Conservation (phyloP, 2,113 vertebrate species). For the Smithornis capensis region DNA sequence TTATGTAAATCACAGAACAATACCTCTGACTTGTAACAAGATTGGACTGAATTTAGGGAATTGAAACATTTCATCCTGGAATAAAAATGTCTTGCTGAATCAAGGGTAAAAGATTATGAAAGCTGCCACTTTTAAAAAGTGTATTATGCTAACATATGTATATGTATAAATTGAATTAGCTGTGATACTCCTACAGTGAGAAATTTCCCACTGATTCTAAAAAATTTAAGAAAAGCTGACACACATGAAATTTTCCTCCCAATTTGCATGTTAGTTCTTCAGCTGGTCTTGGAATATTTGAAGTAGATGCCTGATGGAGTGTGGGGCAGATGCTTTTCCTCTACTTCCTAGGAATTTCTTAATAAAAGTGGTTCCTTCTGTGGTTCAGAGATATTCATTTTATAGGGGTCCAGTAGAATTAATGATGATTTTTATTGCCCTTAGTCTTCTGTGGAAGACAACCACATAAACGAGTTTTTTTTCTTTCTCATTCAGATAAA, state of each 20-base stretch:
- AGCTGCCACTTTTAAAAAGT: neutral
- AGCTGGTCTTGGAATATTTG: neutral
- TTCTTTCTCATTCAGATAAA: neutral
- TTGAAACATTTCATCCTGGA: conserved; percentile 6
- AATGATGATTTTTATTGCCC: neutral
- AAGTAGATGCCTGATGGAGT: neutral
- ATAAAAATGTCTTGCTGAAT: conserved; percentile 54
- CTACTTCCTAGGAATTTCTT: neutral
- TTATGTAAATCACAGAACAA: conserved; percentile 41
- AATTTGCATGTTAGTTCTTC: neutral
- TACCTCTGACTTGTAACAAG: conserved; percentile 20
- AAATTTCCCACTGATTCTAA: neutral
- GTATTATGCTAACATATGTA: conserved; percentile 8
- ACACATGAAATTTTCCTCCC: neutral
- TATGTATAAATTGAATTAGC: conserved; percentile 34
- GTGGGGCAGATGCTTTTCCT: neutral
- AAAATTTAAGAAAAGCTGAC: neutral
- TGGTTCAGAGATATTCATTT: neutral
- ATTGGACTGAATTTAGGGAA: conserved; percentile 25
- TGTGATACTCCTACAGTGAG: neutral
- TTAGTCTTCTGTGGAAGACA: neutral
- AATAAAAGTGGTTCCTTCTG: neutral
- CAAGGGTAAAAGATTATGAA: conserved; percentile 1
- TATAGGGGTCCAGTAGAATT: neutral
- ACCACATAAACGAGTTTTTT: accelerated